Percentiles rank a stretch among this genome's conserved stretches.
phyloP scores from a whole-genome alignment of 2,113 vertebrate genomes.

The Verasper variegatus region DNA sequence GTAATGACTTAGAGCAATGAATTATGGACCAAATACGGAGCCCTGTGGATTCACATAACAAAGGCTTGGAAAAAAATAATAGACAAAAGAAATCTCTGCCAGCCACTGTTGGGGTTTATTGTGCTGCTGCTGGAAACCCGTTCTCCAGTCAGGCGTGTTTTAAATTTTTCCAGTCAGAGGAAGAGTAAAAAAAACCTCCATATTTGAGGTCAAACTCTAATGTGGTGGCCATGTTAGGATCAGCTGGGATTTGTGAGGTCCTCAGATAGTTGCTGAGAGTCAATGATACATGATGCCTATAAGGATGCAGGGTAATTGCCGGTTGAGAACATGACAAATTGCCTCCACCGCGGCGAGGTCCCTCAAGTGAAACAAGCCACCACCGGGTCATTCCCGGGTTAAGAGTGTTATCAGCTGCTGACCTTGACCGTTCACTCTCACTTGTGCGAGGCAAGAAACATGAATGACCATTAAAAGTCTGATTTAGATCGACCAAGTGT shows the following conservation, averaged over 20 bases:
- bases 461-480: conserved; percentile 26
- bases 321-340: conserved; percentile 77
- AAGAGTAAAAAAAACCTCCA: not conserved
- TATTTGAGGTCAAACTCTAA: conserved; percentile 65
- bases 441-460: conserved; percentile 26
- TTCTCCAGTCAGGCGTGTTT: not conserved
- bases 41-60: conserved; percentile 39
- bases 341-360: conserved; percentile 60
- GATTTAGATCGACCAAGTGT: not conserved
- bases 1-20: conserved; percentile 45
- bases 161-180: conserved; percentile 42
- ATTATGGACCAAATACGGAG: conserved; percentile 55
- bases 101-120: not conserved
- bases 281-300: conserved; percentile 78
- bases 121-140: conserved; percentile 13
- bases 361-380: conserved; percentile 66
- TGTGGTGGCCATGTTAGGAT: conserved; percentile 62
- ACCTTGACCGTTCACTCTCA: conserved; percentile 71
- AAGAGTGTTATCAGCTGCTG: conserved; percentile 72
- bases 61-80: conserved; percentile 1
- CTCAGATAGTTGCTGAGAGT: conserved; percentile 67
- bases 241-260: conserved; percentile 71
- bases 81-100: not conserved
- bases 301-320: conserved; percentile 76
- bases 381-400: conserved; percentile 68